Evolutionary conservation across 2,888 invertebrate genomes (phyloP).

Genomic region (Dysmachus trigonus): DNA sequence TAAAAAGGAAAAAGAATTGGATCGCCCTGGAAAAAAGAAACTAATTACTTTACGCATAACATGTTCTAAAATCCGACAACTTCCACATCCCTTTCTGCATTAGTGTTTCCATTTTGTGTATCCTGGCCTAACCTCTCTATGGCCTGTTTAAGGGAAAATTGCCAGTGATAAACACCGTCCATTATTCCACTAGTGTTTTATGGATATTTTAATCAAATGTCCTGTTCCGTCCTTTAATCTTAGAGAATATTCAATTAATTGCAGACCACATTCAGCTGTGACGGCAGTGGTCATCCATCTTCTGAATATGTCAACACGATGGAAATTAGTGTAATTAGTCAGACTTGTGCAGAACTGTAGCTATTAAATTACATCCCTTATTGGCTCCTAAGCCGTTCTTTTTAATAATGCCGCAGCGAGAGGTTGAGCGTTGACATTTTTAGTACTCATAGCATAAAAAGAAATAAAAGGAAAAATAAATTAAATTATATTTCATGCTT

Average conservation of each 20-base stretch:
- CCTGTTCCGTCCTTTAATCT: not conserved
- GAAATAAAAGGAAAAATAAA: not conserved
- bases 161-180: not conserved
- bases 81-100: not conserved
- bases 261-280: not conserved
- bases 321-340: not conserved
- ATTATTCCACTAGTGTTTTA: not conserved
- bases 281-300: not conserved
- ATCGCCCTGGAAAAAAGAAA: not conserved
- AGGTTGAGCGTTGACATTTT: not conserved
- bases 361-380: not conserved
- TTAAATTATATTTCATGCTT: not conserved
- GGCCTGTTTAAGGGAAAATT: not conserved
- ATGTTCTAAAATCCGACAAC: not conserved
- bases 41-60: not conserved
- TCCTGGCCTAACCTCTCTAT: not conserved
- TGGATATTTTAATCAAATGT: not conserved
- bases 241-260: not conserved
- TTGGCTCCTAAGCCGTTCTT: not conserved
- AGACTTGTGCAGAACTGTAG: not conserved
- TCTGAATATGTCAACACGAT: not conserved
- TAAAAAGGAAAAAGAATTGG: not conserved
- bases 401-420: not conserved
- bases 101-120: not conserved
- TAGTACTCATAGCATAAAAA: not conserved